Base-by-base conservation (phyloP, 2,888 invertebrate species). In the Syrista parreyssii region DNA sequence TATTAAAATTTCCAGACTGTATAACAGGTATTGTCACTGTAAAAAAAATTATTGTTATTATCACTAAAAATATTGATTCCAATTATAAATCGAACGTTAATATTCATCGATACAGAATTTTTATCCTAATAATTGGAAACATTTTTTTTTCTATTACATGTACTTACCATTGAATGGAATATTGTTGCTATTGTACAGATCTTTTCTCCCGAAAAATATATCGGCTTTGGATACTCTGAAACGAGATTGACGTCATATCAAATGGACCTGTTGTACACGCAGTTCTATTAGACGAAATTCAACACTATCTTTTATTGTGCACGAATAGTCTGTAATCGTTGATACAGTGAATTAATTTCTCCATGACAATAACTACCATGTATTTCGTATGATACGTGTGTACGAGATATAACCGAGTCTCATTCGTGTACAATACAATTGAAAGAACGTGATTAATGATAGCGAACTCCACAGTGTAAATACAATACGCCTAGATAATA, bases 1-100 rank as follows among this genome's bases (percentile, higher is more conserved):
- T 83, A 75, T 85, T 75, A 82, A 88, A 68, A 72, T 84, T 33
- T 77, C 89, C 77, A 79, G 89, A 12, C 1, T 82, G 73, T 32
- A 82, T 23, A 35, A 78, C 78, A 6, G 85, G 68, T 1, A 81
- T 79, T 68, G 85, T 82, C 84, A 87, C 88, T 87, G 72, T 69
- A 79, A 73, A 74, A 80, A 35, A 23, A 68, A 69, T 72, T 35
- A 75, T 55, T 72, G 9, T 71, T 71, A 71, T 71, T 23, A 31
- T 23, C 6, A 0, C 11, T 30, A 55, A 9, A 15, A 3, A 3
- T 15, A 71, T 71, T 30, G 71, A 71, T 71, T 0, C 11, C 33
- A 71, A 71, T 71, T 71, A 71, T 71, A 15, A 71, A 15, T 69
- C 15, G 40, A 40, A 40, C 40, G 40, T 0, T 40, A 40, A 4